These are phyloP conservation scores for Phalacrocorax brasilianus DNA, from an alignment of 2,113 vertebrate genomes.

Conservation along the genomic window DNA sequence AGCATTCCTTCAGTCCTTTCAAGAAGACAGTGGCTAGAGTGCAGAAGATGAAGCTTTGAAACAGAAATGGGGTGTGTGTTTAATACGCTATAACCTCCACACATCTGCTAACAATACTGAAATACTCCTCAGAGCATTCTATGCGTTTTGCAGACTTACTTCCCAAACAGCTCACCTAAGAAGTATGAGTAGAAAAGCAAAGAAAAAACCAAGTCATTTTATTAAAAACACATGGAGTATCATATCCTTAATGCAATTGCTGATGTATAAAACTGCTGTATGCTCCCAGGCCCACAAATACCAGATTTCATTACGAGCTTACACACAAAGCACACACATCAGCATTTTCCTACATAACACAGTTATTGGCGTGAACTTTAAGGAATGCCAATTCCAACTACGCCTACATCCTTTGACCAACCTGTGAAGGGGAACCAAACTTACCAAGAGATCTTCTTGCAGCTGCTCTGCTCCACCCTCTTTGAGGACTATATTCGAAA, in stretches of 20 bases:
- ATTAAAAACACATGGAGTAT: background rate
- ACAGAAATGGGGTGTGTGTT: background rate
- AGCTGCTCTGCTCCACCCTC: slow-evolving; percentile 76
- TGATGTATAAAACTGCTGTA: background rate
- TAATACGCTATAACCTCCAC: background rate
- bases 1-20: background rate
- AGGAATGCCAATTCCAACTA: background rate
- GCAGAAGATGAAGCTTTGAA: slow-evolving; percentile 3
- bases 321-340: background rate
- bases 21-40: background rate
- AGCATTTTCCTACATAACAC: background rate
- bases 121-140: background rate
- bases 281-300: background rate
- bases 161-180: background rate
- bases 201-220: background rate
- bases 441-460: slow-evolving; percentile 85
- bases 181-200: background rate
- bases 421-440: background rate
- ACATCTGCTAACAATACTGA: background rate
- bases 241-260: background rate
- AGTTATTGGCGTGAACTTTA: background rate
- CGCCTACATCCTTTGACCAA: background rate
- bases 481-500: slow-evolving; percentile 81
- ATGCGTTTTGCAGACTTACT: background rate
- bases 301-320: background rate